Base-by-base conservation (phyloP, 2,888 invertebrate species). In the Portevinia maculata region DNA sequence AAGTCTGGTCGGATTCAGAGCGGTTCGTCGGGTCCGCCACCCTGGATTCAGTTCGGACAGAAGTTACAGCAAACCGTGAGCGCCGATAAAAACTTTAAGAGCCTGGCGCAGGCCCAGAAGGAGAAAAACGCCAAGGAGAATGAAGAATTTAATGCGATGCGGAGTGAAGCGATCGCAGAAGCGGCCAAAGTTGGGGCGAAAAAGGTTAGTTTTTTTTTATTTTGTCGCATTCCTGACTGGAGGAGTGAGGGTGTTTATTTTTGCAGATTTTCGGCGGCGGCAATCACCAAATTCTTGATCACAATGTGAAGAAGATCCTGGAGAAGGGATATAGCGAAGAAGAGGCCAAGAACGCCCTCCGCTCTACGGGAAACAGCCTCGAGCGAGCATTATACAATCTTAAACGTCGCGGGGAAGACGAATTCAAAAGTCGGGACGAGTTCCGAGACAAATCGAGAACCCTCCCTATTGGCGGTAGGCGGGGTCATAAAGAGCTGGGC, bases 11-110 rank as follows among this genome's bases (percentile, higher is more conserved):
- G 88, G 5, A 87, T 88, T 1, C 74, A 87, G 13, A 86, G 85
- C 6, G 87, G 87, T 2, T 93, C 92, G 69, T 94, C 95, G 86
- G 96, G 95, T 83, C 96, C 96, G 0, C 97, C 97, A 1, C 97
- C 96, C 39, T 98, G 98, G 97, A 96, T 97, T 86, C 95, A 97
- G 34, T 98, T 98, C 91, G 98, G 98, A 0, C 94, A 95, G 87
- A 94, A 93, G 87, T 92, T 96, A 65, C 92, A 94, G 86, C 92
- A 92, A 60, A 88, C 90, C 32, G 85, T 84, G 39, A 86, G 86
- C n/a, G 90, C 93, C 24, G 94, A 94, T 79, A 93, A 93, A 85
- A 93, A 93, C 86, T 96, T 96, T 84, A 96, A 95, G 88, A 94
- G 95, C 74, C 89, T 95, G 24, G 92, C 92, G 75, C 84, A 85